Evolutionary conservation across 2,888 invertebrate genomes (phyloP).

Genomic region (Thecophora atra): DNA sequence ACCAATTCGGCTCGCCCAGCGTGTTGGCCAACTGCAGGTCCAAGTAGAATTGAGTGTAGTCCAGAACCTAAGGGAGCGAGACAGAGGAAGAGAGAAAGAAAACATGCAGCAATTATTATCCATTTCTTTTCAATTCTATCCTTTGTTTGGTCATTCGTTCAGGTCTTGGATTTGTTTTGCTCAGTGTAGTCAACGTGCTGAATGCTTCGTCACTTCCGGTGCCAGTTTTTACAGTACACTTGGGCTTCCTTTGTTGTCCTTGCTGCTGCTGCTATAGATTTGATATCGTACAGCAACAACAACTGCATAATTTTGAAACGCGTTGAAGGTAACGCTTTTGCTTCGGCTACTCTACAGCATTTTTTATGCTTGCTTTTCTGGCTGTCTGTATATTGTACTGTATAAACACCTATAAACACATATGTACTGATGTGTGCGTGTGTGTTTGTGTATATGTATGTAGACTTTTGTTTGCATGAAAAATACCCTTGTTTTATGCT

Average conservation of each 20-base stretch:
- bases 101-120: slow-evolving; percentile 14
- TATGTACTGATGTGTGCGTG: background rate
- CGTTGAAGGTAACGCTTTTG: slow-evolving; percentile 45
- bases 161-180: background rate
- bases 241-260: slow-evolving; percentile 14
- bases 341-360: background rate
- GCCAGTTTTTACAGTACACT: slow-evolving; percentile 1
- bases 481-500: too few species aligned
- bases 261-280: slow-evolving; percentile 14
- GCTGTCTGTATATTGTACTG: background rate
- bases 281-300: slow-evolving; percentile 26
- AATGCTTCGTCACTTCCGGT: slow-evolving; percentile 31
- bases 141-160: background rate
- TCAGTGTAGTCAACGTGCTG: slow-evolving; percentile 1
- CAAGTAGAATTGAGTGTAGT: slow-evolving; percentile 90
- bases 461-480: background rate
- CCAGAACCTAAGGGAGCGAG: slow-evolving; percentile 73
- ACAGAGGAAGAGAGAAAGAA: slow-evolving; percentile 11
- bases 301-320: slow-evolving; percentile 49
- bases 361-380: slow-evolving; percentile 13
- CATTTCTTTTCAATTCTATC: background rate
- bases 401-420: background rate
- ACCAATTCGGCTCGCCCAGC: slow-evolving; percentile 79
- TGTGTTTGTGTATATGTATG: slow-evolving; percentile 10
- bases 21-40: slow-evolving; percentile 78